Percentiles rank a stretch among this genome's conserved stretches.
These are phyloP conservation scores for Mustela erminea DNA, from an alignment of 2,797 vertebrate species.

Conservation along the genomic window DNA sequence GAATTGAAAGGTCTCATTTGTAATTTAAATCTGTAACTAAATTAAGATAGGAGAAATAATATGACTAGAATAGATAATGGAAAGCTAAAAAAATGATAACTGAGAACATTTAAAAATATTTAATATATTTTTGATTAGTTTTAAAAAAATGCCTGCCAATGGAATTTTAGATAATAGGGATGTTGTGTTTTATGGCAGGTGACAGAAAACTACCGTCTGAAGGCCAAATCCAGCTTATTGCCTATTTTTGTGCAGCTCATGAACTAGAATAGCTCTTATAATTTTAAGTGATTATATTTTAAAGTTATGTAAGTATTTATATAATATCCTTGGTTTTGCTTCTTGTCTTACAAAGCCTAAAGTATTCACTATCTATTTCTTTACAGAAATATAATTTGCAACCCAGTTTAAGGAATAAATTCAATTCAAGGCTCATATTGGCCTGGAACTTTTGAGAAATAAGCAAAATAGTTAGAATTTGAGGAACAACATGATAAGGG, in stretches of 20 bases:
- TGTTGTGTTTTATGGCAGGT: neutral
- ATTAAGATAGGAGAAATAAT: slow-evolving; percentile 9
- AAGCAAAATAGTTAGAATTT: neutral
- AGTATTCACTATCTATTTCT: neutral
- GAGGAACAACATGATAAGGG: neutral
- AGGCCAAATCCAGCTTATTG: neutral
- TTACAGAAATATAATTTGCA: neutral
- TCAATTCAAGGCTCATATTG: neutral
- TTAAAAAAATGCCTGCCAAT: neutral
- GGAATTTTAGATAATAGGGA: neutral
- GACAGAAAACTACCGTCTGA: neutral
- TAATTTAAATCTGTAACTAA: slow-evolving; percentile 40
- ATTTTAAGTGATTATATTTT: slow-evolving; percentile 35
- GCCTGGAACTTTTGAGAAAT: neutral
- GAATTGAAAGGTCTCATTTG: slow-evolving; percentile 32
- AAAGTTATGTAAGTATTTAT: neutral
- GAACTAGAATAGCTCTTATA: neutral
- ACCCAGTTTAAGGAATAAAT: neutral
- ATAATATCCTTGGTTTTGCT: neutral
- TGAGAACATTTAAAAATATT: slow-evolving; percentile 16
- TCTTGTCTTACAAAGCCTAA: neutral
- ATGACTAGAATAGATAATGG: neutral
- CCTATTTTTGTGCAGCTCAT: neutral
- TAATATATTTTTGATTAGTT: neutral
- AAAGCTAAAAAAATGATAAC: slow-evolving; percentile 14